Conservation (phyloP, 2,113 vertebrate species). For the Nothocercus nigrocapillus region DNA sequence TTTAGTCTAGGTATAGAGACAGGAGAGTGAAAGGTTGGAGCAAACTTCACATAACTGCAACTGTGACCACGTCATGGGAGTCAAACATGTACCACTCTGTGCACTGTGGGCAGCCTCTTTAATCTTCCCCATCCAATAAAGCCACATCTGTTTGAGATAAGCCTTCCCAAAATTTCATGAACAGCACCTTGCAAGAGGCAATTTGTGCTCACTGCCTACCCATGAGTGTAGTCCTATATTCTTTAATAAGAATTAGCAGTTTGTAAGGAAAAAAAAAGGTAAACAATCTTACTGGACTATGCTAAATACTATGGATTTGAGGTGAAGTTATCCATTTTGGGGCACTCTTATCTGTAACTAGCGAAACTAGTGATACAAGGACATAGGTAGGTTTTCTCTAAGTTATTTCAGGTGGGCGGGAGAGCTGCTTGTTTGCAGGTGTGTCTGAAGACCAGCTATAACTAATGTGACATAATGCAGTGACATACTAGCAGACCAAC, state of each 20-base stretch:
- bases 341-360: background rate
- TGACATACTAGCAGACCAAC: background rate
- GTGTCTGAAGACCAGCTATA: background rate
- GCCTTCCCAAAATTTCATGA: background rate
- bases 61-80: background rate
- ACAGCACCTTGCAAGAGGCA: accelerated
- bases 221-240: background rate
- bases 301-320: background rate
- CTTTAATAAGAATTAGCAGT: background rate
- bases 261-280: background rate
- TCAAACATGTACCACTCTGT: background rate
- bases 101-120: background rate
- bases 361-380: background rate
- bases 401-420: background rate
- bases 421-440: background rate
- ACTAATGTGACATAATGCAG: background rate
- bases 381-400: background rate
- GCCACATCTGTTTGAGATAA: background rate
- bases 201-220: background rate
- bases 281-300: background rate
- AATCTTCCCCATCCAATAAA: background rate
- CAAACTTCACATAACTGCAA: background rate
- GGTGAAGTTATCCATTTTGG: background rate
- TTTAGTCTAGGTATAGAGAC: background rate
- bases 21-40: background rate